A percentile compares a stretch with the other conserved stretches of the same genome.
phyloP scores from a whole-genome alignment of 1,140 invertebrate species.

The Apis dorsata region DNA sequence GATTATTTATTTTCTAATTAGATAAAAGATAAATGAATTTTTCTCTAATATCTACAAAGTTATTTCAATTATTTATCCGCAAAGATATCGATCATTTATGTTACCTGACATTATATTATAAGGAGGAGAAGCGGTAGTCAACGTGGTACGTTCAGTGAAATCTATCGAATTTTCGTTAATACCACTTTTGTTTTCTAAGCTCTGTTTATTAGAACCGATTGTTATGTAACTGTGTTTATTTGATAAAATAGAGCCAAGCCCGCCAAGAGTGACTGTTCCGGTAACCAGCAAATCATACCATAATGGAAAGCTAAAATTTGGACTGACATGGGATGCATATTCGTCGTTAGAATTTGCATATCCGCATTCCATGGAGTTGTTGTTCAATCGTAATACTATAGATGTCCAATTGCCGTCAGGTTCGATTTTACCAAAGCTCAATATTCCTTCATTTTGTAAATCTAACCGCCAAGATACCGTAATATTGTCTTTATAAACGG shows the following conservation, averaged over 20 bases:
- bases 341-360: conserved; percentile 71
- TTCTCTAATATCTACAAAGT: background rate
- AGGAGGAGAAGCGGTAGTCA: conserved; percentile 71
- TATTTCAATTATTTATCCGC: background rate
- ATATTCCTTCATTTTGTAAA: conserved; percentile 75
- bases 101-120: conserved; percentile 74
- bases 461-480: conserved; percentile 85
- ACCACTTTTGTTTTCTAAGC: conserved; percentile 60
- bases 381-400: conserved; percentile 81
- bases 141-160: conserved; percentile 54
- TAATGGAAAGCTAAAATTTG: conserved; percentile 80
- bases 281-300: conserved; percentile 82
- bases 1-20: background rate
- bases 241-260: conserved; percentile 66
- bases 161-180: conserved; percentile 73
- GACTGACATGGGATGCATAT: conserved; percentile 58
- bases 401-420: conserved; percentile 86
- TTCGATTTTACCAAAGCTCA: conserved; percentile 83
- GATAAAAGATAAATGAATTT: too few species aligned
- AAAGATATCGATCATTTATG: background rate
- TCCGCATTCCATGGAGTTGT: conserved; percentile 80
- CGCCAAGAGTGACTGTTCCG: conserved; percentile 78
- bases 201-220: conserved; percentile 62
- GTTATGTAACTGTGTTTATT: conserved; percentile 72
- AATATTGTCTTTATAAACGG: conserved; percentile 85